These are phyloP conservation scores for Heterodera carotae DNA, from an alignment of 1,140 invertebrate species.

Conservation along the genomic window DNA sequence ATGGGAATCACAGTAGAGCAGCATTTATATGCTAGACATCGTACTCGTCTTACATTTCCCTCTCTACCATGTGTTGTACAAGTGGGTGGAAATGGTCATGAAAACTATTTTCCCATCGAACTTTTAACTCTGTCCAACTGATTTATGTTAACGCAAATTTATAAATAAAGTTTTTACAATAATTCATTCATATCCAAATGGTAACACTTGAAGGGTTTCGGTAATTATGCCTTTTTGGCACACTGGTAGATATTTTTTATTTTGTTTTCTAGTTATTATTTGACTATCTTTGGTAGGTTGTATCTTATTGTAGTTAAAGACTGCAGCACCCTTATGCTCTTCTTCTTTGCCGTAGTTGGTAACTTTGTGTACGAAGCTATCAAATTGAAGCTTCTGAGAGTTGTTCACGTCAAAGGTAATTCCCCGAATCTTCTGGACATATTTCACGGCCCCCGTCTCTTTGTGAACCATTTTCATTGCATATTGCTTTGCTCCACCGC, in stretches of 20 bases:
- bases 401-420: neutral
- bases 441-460: neutral
- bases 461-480: neutral
- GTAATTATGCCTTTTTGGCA: neutral
- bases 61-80: too few relatives aligned
- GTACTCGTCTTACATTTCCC: too few relatives aligned
- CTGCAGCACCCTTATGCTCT: neutral
- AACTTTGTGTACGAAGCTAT: neutral
- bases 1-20: too few relatives aligned
- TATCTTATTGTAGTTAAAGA: neutral
- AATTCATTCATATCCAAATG: neutral
- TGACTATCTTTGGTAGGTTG: neutral
- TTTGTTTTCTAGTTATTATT: neutral
- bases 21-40: too few relatives aligned
- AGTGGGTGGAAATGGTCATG: too few relatives aligned
- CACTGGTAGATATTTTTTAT: neutral
- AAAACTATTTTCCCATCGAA: too few relatives aligned
- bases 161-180: too few relatives aligned
- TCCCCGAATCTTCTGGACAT: neutral
- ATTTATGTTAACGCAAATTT: too few relatives aligned
- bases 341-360: neutral
- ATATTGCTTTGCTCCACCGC: conserved; percentile 4
- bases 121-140: too few relatives aligned
- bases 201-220: neutral
- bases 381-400: neutral